Percentiles rank a stretch among this genome's conserved stretches.
These are phyloP conservation scores for Oreochromis tanganicae DNA, from an alignment of 2,113 vertebrate species.

Conservation along the genomic window DNA sequence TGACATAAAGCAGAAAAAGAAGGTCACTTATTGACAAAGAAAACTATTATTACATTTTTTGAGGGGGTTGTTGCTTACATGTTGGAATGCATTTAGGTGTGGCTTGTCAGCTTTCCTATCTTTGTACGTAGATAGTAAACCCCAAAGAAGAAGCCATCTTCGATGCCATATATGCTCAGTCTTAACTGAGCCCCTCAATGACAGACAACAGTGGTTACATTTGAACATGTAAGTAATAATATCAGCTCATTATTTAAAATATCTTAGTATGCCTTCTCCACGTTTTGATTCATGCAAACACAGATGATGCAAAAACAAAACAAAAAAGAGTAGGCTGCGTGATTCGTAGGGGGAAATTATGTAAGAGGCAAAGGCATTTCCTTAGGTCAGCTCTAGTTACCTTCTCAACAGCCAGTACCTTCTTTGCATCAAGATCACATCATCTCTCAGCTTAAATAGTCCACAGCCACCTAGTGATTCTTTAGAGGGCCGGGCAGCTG, in stretches of 20 bases:
- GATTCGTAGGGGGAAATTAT: slow-evolving; percentile 1
- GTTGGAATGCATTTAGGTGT: neutral
- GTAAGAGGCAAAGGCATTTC: slow-evolving; percentile 19
- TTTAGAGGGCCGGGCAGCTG: slow-evolving; percentile 46
- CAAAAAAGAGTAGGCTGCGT: neutral
- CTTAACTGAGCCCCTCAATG: neutral
- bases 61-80: neutral
- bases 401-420: slow-evolving; percentile 7
- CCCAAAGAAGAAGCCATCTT: neutral
- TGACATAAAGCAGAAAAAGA: neutral
- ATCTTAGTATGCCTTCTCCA: neutral
- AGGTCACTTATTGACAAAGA: neutral
- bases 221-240: neutral
- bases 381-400: slow-evolving; percentile 17
- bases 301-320: neutral
- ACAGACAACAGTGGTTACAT: neutral
- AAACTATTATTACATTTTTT: neutral
- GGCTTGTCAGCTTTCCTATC: neutral
- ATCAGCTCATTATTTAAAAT: neutral
- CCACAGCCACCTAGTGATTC: slow-evolving; percentile 24
- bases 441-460: slow-evolving; percentile 19
- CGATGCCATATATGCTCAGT: neutral
- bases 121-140: neutral
- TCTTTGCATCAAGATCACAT: slow-evolving; percentile 21
- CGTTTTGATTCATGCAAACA: neutral